These are phyloP conservation scores for Fulica atra DNA, from an alignment of 2,113 vertebrate genomes.

Conservation along the genomic window DNA sequence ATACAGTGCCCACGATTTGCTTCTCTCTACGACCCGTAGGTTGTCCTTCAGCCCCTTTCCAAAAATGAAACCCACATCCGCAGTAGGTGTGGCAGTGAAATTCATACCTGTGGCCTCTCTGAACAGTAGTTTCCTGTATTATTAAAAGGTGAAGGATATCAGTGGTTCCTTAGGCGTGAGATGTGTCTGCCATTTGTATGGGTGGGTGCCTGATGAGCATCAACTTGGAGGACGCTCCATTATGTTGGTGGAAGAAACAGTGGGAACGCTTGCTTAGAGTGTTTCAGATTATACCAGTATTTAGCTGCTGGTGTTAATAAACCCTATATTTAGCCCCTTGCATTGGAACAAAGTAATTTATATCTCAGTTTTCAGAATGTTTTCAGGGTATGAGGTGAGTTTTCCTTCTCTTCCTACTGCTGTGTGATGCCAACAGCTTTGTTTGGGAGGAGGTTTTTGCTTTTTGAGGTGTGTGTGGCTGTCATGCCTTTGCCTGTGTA, in stretches of 20 bases:
- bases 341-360: background rate
- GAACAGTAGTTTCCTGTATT: background rate
- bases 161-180: background rate
- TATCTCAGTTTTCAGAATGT: background rate
- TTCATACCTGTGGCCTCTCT: background rate
- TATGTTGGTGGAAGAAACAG: background rate
- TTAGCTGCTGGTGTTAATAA: background rate
- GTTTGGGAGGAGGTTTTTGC: background rate
- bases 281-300: background rate
- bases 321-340: background rate
- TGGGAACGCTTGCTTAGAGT: background rate
- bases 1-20: fast-evolving
- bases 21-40: background rate
- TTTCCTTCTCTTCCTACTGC: background rate
- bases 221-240: background rate
- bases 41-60: background rate
- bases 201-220: background rate
- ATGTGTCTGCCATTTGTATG: background rate
- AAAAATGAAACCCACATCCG: background rate
- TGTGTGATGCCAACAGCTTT: background rate
- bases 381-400: background rate
- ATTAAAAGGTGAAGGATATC: background rate
- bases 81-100: background rate
- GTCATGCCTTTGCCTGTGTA: background rate
- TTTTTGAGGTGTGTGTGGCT: background rate